phyloP scores from a whole-genome alignment of 1,140 invertebrate species.

The Tachypleus tridentatus region DNA sequence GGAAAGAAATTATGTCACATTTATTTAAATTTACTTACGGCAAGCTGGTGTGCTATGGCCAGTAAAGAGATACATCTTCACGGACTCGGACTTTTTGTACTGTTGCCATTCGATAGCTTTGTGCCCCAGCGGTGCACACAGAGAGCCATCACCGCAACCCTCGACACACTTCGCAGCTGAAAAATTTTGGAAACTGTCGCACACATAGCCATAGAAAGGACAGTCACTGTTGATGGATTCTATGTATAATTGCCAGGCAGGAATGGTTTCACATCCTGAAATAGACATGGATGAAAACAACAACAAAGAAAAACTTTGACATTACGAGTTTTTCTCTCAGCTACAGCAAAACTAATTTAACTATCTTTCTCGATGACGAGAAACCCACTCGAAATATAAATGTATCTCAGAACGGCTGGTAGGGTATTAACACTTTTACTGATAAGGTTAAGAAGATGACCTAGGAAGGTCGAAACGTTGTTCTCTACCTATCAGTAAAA shows the following conservation, averaged over 20 bases:
- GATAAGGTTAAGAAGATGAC: no score
- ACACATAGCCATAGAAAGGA: constrained; percentile 44
- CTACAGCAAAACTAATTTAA: no score
- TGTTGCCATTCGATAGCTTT: constrained; percentile 14
- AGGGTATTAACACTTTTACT: no score
- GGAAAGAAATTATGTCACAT: no score
- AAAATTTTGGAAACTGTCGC: constrained; percentile 51
- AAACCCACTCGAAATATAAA: no score
- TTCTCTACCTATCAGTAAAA: no score
- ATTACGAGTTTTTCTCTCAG: no score
- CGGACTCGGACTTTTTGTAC: constrained; percentile 32
- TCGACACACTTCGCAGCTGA: constrained; percentile 55
- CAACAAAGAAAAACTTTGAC: no score
- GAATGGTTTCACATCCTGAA: constrained; percentile 57
- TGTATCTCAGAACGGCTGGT: no score
- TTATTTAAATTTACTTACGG: constrained; percentile 44
- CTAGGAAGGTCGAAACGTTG: no score
- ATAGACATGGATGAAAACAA: no score
- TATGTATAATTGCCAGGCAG: constrained; percentile 69
- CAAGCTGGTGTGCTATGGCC: constrained; percentile 53
- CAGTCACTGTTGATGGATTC: constrained; percentile 70
- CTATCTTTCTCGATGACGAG: no score
- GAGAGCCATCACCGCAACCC: constrained; percentile 48
- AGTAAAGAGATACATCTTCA: constrained; percentile 56
- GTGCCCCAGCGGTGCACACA: constrained; percentile 30